A percentile compares a stretch with the other conserved stretches of the same genome.
These are phyloP conservation scores for Poeciliopsis gracilis DNA, from an alignment of 2,797 vertebrate species.

Conservation along the genomic window DNA sequence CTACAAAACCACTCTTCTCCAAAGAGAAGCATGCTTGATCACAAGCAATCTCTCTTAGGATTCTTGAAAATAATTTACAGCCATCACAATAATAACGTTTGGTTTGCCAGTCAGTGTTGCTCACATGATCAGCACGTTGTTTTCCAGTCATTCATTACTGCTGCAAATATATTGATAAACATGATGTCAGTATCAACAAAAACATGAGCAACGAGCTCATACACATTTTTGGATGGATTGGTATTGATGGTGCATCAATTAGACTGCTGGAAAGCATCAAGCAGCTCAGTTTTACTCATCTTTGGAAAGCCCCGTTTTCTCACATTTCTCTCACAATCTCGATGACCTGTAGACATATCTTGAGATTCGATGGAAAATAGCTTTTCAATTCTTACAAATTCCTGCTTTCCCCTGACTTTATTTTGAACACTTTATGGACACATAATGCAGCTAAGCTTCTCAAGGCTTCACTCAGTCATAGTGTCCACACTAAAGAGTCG, in stretches of 20 bases:
- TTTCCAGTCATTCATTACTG: background rate
- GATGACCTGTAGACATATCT: background rate
- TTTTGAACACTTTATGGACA: background rate
- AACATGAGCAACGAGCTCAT: background rate
- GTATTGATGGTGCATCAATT: background rate
- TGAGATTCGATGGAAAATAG: background rate
- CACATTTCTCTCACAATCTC: background rate
- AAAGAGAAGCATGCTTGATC: background rate
- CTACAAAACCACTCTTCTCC: background rate
- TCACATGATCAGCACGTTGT: background rate
- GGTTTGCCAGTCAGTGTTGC: background rate
- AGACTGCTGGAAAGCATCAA: background rate
- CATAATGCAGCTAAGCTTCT: background rate
- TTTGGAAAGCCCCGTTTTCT: background rate
- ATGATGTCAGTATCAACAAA: background rate
- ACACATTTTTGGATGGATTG: background rate
- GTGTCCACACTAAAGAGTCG: background rate
- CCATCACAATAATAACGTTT: background rate
- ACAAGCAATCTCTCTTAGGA: background rate
- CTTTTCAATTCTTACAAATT: background rate
- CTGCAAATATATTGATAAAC: background rate
- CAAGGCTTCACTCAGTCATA: background rate
- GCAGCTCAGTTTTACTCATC: background rate
- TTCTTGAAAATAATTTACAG: background rate
- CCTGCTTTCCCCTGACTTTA: background rate